Conservation (phyloP, 2,797 vertebrate species). For the Leucoraja ocellata region DNA sequence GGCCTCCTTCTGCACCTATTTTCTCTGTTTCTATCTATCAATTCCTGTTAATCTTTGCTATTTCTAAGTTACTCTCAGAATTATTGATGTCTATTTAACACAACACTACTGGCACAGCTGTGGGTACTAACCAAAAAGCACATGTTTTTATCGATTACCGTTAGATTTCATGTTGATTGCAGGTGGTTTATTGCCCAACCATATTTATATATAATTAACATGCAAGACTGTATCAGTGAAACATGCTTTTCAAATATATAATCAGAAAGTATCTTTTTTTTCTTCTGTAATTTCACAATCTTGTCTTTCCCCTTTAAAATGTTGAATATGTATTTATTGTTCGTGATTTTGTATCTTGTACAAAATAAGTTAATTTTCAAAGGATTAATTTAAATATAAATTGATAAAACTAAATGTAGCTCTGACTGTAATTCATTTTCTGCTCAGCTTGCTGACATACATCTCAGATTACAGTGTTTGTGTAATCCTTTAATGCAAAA, state of each 20-base stretch:
- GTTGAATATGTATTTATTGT: not conserved
- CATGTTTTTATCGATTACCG: too few relatives aligned
- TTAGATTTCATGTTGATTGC: slow-evolving; percentile 46
- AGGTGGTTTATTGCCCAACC: slow-evolving; percentile 9
- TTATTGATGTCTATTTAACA: too few relatives aligned
- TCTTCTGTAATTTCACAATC: not conserved
- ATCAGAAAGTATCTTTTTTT: not conserved
- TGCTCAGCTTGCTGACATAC: not conserved
- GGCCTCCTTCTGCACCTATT: too few relatives aligned
- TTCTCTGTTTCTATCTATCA: too few relatives aligned
- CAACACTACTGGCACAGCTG: too few relatives aligned
- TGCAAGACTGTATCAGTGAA: not conserved
- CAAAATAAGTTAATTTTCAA: not conserved
- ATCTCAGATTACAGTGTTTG: not conserved
- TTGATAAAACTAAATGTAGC: not conserved
- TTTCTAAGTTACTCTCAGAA: too few relatives aligned
- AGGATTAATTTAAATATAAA: not conserved
- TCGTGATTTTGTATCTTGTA: not conserved
- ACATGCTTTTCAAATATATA: not conserved
- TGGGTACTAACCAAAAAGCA: too few relatives aligned
- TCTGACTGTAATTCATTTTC: not conserved
- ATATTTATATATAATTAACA: not conserved
- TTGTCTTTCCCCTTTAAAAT: not conserved
- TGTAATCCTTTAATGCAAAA: not conserved
- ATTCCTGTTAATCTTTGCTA: too few relatives aligned